Base-by-base conservation (phyloP, 2,113 vertebrate species). In the Panurus biarmicus region DNA sequence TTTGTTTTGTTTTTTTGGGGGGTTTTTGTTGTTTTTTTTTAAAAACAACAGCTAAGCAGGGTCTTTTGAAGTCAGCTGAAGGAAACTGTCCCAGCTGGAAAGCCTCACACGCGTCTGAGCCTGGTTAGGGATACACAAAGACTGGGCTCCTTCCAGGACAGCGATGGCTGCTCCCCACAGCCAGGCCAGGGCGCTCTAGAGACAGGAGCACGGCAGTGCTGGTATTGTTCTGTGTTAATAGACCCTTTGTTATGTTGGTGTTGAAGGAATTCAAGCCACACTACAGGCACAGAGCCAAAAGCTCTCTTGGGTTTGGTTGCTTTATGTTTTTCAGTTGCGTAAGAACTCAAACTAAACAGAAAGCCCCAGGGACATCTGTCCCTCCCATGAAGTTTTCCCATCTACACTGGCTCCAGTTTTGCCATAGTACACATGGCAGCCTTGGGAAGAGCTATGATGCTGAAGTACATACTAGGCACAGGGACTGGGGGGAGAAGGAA, bases 191-290 rank as follows among this genome's bases (percentile, higher is more conserved):
- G 91, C 91, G 81, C 85, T 95, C 87, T 40, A 80, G 91, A 90
- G 91, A 31, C 89, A 85, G 67, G 44, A 87, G 80, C 78, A 19
- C 85, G 71, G 56, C 51, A 23, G 67, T 60, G 74, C 81, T 66
- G 78, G 47, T 40, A 96, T 94, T 96, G 94, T 97, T 96, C 82
- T 92, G 45, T 25, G 40, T 16, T 95, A 74, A 95, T 31, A 85
- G 71, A 70, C 64, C 10, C 7, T 47, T 95, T 89, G 57, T 90
- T 84, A 60, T 88, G 95, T 22, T 85, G 87, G 56, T 84, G 67
- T 40, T 90, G 87, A 93, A 96, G 89, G 87, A 95, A 97, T 95
- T 91, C 79, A 95, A 95, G 81, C 85, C 82, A 85, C 75, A 26
- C 31, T 95, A 42, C 4, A 89, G 85, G 93, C 94, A 91, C 13